Percentiles rank a stretch among this genome's conserved stretches.
phyloP scores from a whole-genome alignment of 2,113 vertebrate species.

The Cygnus atratus region DNA sequence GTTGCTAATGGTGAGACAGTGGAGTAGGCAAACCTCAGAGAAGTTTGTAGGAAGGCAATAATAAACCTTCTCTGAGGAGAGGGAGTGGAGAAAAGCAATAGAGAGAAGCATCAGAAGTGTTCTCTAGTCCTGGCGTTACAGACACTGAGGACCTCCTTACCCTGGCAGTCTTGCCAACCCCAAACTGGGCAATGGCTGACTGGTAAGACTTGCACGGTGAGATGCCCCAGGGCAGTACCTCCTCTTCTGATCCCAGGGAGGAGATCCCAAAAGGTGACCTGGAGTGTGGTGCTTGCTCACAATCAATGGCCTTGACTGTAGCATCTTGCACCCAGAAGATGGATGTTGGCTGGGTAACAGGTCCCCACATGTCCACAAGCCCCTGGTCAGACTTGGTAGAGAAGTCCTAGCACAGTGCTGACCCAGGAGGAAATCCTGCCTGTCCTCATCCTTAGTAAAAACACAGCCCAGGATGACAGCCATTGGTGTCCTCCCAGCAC shows the following conservation, averaged over 20 bases:
- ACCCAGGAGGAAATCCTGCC: background rate
- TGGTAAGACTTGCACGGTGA: background rate
- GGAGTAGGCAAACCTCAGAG: background rate
- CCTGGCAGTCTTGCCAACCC: background rate
- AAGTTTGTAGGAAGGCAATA: background rate
- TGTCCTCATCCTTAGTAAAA: background rate
- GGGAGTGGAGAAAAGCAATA: background rate
- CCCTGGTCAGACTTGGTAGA: background rate
- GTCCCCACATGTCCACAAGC: accelerated
- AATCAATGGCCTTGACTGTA: background rate
- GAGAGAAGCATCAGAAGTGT: background rate
- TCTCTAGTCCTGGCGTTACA: background rate
- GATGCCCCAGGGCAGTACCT: background rate
- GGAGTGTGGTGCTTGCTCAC: background rate
- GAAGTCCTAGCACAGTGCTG: background rate
- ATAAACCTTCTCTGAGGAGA: background rate
- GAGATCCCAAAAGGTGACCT: background rate
- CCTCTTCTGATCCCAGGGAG: background rate
- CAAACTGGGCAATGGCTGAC: background rate
- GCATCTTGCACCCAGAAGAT: background rate
- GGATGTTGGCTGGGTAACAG: background rate
- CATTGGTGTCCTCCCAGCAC: background rate
- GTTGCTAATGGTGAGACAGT: background rate
- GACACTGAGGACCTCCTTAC: background rate
- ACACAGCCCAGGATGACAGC: background rate